These are phyloP conservation scores for Centropyge bicolor DNA, from an alignment of 2,797 vertebrate species.

Conservation along the genomic window DNA sequence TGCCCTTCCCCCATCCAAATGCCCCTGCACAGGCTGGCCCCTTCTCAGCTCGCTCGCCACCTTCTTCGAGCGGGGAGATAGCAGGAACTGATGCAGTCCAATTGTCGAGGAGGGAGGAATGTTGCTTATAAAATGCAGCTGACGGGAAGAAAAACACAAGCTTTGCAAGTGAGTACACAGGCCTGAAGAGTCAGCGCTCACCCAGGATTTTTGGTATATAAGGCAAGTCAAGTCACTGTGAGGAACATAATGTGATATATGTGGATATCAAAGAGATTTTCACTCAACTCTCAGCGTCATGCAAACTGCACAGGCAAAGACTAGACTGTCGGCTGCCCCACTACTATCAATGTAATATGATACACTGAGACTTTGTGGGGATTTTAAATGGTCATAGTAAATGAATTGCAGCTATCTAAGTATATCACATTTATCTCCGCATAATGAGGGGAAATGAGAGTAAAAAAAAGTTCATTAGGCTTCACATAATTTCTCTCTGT, in stretches of 20 bases:
- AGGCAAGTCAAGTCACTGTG: conserved; percentile 2
- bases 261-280: background rate
- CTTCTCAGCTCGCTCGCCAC: conserved; percentile 72
- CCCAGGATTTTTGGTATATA: background rate
- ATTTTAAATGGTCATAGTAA: conserved; percentile 1
- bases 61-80: conserved; percentile 76
- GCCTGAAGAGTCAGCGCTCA: conserved; percentile 14
- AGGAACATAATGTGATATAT: background rate
- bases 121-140: conserved; percentile 63
- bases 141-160: conserved; percentile 51
- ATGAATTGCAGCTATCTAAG: background rate
- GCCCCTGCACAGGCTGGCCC: conserved; percentile 78
- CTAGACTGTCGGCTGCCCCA: background rate
- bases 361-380: background rate
- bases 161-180: conserved; percentile 24
- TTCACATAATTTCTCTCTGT: background rate
- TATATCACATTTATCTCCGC: background rate
- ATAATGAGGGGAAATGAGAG: background rate
- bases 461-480: conserved; percentile 1
- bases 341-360: background rate
- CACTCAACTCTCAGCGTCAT: background rate
- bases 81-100: conserved; percentile 79
- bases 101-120: conserved; percentile 76
- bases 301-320: background rate
- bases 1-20: conserved; percentile 82